Conservation (phyloP, 2,888 invertebrate species). For the Apantesis nais region DNA sequence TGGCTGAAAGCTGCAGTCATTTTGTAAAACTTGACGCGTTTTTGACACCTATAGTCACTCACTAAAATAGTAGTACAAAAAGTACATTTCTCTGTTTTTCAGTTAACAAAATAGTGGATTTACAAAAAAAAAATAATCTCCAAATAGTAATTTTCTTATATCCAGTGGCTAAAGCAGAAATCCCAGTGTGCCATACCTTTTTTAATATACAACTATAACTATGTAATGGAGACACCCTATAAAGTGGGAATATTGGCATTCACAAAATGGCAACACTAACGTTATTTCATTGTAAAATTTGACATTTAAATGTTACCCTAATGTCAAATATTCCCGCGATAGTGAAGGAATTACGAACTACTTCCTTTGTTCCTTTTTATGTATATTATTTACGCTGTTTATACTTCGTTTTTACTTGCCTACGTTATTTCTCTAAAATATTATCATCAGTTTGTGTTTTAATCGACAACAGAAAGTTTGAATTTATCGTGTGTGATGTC, state of each 20-base stretch:
- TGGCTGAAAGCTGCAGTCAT: background rate
- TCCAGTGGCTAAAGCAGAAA: background rate
- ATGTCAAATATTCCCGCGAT: slow-evolving; percentile 20
- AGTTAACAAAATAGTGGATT: too few relatives aligned
- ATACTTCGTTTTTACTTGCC: background rate
- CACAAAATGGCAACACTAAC: slow-evolving; percentile 38
- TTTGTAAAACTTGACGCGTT: background rate
- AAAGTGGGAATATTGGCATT: slow-evolving; percentile 31
- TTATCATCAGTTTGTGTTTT: too few relatives aligned
- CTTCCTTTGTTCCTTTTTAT: background rate
- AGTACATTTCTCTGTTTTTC: too few relatives aligned
- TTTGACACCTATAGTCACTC: background rate
- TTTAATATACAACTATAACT: background rate
- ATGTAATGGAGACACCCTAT: background rate
- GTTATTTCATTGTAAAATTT: slow-evolving; percentile 35
- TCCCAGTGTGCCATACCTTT: background rate
- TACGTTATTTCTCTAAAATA: too few relatives aligned
- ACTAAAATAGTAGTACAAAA: too few relatives aligned
- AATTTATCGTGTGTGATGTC: too few relatives aligned
- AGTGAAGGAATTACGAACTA: background rate
- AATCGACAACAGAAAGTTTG: too few relatives aligned
- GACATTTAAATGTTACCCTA: slow-evolving; percentile 43
- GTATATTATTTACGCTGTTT: background rate
- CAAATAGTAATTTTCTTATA: background rate
- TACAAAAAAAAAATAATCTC: too few relatives aligned